phyloP scores from a whole-genome alignment of 2,797 vertebrate genomes.

The Austrolebias charrua region DNA sequence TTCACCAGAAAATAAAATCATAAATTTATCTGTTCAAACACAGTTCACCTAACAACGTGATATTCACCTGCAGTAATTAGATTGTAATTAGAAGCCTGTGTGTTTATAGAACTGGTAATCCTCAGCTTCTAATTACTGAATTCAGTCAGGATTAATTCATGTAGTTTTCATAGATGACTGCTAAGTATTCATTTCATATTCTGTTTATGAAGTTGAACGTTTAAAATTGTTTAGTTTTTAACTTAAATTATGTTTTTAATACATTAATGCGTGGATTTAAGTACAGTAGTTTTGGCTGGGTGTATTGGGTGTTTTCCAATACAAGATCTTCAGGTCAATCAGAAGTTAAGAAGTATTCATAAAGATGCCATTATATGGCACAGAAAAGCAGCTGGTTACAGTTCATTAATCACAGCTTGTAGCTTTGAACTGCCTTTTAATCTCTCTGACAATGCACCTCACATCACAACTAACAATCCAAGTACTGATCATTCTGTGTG shows the following conservation, averaged over 20 bases:
- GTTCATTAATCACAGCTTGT: no score
- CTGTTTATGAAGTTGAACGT: background rate
- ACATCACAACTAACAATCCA: no score
- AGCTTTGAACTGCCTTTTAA: no score
- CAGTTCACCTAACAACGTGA: background rate
- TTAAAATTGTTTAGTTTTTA: background rate
- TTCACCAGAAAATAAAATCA: background rate
- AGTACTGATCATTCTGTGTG: no score
- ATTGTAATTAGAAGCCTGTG: constrained; percentile 42
- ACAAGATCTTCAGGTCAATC: background rate
- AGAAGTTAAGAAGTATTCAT: background rate
- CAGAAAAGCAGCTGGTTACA: no score
- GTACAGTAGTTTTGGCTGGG: background rate
- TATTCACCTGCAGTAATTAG: constrained; percentile 8
- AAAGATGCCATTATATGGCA: no score
- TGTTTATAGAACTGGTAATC: background rate
- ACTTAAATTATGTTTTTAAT: no score
- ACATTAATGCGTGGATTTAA: background rate
- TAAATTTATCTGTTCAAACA: constrained; percentile 2
- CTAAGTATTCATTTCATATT: background rate
- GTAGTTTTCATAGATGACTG: background rate
- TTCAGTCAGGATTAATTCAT: background rate
- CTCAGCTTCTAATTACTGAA: constrained; percentile 1
- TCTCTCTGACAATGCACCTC: no score
- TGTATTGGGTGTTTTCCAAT: background rate